phyloP scores from a whole-genome alignment of 2,888 invertebrate genomes.

The Himalopsyche tibetana region DNA sequence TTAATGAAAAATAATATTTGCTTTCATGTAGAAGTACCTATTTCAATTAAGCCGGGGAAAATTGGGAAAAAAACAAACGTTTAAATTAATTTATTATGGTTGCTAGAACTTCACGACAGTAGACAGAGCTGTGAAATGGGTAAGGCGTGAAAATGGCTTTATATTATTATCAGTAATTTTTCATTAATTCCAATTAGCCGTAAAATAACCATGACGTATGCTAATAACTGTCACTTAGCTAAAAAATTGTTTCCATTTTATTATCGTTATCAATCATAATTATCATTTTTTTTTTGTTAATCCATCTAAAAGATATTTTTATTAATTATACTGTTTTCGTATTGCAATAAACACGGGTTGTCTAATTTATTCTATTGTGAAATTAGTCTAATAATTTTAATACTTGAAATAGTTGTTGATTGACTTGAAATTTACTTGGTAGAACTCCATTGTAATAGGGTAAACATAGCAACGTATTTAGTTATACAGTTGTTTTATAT shows the following conservation, averaged over 20 bases:
- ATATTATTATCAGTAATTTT: neutral
- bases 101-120: neutral
- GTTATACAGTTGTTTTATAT: no score
- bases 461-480: no score
- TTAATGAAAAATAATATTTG: no score
- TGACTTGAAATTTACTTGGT: no score
- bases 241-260: neutral
- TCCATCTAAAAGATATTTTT: neutral
- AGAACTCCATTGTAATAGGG: no score
- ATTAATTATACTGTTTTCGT: neutral
- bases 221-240: neutral
- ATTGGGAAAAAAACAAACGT: no score
- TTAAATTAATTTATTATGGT: no score
- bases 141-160: neutral
- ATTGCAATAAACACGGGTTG: neutral
- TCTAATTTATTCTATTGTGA: neutral
- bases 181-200: slow-evolving; percentile 13
- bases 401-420: no score
- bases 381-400: no score
- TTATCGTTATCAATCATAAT: slow-evolving; percentile 7
- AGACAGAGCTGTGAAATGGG: neutral
- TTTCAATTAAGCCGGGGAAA: no score
- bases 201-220: neutral
- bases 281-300: neutral
- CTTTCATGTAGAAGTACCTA: no score